Evolutionary conservation across 2,888 invertebrate species (phyloP), one percentile per base, ranked within the genome.

Genomic region (Athripsodes cinereus): DNA sequence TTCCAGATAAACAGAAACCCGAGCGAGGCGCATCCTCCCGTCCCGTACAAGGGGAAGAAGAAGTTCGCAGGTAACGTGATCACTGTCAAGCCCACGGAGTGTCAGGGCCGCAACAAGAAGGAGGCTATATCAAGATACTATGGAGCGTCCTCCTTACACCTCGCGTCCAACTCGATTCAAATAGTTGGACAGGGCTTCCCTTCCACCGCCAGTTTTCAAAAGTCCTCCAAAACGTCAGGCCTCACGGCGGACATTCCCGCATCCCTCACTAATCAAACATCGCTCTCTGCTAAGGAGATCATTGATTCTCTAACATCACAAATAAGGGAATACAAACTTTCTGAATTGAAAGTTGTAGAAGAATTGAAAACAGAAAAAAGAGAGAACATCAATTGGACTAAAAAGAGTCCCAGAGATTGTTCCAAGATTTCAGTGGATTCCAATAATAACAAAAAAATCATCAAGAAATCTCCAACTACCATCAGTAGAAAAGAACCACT

Each of bases 101-200:
- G 65, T 10, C 65, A 19, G 67, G 67, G 21, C 68, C 69, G 50
- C 66, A 67, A 53, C 62, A 65, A 16, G 52, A 56, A 34, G 70
- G 69, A 22, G 66, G 66, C 61, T 62, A 66, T 58, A 11, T 62
- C 56, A 69, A 68, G 70, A 64, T 20, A 20, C 56, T 65, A 65
- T 47, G 69, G 21, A 16, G 40, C 40, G 40, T 40, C 40, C 40
- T 40, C 40, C 13, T 13, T 40, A 16, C 40, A 40, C 13, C 40
- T 40, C n/a, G n/a, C 40, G 2, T 40, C 40, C 21, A 16, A 34
- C 34, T 26, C 31, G 35, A 26, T 16, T 40, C 40, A 40, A 13
- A 16, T 40, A 13, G 40, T 40, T 2, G 48, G 48, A 8, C 10
- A 48, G 21, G 21, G 48, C 2, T 20, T 48, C 48, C 16, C 22